These are phyloP conservation scores for Phalanger gymnotis DNA, from an alignment of 2,797 vertebrate genomes.

Conservation along the genomic window DNA sequence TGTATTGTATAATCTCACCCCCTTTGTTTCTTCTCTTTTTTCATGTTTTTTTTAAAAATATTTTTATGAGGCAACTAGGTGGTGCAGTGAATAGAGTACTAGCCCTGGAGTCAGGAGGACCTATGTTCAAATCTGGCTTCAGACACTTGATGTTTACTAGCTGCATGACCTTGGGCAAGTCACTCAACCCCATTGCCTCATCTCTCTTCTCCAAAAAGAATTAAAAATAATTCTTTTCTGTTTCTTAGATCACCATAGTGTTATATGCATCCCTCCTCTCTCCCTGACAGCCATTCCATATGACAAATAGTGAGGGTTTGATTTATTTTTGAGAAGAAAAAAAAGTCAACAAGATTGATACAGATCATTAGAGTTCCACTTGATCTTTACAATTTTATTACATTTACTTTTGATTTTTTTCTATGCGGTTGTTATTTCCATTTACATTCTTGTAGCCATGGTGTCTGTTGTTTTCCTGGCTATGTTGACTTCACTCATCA, in stretches of 20 bases:
- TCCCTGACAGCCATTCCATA: not conserved
- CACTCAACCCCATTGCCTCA: too few species aligned
- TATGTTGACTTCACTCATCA: not conserved
- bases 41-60: too few species aligned
- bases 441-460: not conserved
- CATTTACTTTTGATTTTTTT: not conserved
- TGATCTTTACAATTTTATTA: not conserved
- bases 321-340: not conserved
- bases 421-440: not conserved
- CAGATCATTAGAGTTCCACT: not conserved
- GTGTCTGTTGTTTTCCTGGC: not conserved
- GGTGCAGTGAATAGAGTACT: too few species aligned
- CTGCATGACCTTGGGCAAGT: too few species aligned
- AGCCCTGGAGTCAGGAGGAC: too few species aligned
- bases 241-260: not conserved
- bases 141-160: too few species aligned
- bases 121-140: too few species aligned
- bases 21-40: not conserved
- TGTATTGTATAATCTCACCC: not conserved
- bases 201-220: too few species aligned
- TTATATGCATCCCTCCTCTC: not conserved
- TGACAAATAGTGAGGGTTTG: not conserved
- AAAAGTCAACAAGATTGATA: not conserved
- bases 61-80: too few species aligned
- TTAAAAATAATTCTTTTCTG: not conserved